Base-by-base conservation (phyloP, 2,888 invertebrate genomes). In the Cryptus viduatorius region DNA sequence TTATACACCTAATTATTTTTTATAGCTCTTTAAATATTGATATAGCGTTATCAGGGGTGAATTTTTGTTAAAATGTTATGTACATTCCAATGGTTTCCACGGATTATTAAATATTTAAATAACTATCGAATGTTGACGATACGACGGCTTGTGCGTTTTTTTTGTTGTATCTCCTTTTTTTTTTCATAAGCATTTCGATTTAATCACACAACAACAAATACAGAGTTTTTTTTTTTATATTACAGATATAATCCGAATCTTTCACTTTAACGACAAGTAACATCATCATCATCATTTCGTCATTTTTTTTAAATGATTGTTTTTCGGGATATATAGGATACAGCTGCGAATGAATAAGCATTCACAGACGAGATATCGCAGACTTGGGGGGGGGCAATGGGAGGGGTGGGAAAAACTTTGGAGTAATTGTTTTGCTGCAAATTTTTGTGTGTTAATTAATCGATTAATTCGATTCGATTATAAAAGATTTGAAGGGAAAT, bases 131-230 rank as follows among this genome's bases (percentile, higher is more conserved):
- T 16, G 24, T 46, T 50, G 37, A 44, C 14, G 4, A 16, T 46
- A 29, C 37, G 1, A 50, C 64, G 24, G 37, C 48, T 46, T 16
- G 29, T 75, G 14, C 37, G 37, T 37, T 4, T 37, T 37, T 37
- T 37, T 4, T 37, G 37, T 37, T 8, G 37, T 37, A 37, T 37
- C 37, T 37, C 7, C 24, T 37, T 37, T 37, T 79, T 71, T 83
- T 67, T 83, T 86, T 87, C 77, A 81, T 88, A 90, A 90, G 90
- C 90, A 89, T 90, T 90, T 90, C 88, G 90, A 91, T 92, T 93
- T 92, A 93, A 92, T 93, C 92, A 92, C 93, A 92, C 92, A 93
- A 93, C 93, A 93, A 93, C 92, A 92, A 37, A 93, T 92, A 93
- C 92, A 93, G 91, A 91, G 88, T 93, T 71, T 83, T 83, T 71